phyloP scores from a whole-genome alignment of 2,888 invertebrate genomes.

The Cephus pulcher region DNA sequence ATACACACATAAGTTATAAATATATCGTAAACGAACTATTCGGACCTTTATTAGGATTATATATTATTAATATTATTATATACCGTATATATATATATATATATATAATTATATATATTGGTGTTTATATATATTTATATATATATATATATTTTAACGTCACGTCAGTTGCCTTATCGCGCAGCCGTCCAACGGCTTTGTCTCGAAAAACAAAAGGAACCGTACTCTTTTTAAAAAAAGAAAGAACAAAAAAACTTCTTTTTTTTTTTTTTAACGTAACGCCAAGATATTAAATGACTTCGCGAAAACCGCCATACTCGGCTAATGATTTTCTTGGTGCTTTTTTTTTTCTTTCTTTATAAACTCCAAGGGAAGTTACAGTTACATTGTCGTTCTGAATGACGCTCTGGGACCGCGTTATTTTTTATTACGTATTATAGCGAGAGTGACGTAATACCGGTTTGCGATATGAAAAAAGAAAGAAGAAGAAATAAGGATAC shows the following conservation, averaged over 20 bases:
- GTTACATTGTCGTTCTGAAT: no score
- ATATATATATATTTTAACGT: neutral
- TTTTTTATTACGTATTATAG: no score
- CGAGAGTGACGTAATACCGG: no score
- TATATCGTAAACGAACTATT: slow-evolving; percentile 18
- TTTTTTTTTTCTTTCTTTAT: no score
- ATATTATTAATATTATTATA: slow-evolving; percentile 26
- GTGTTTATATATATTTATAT: no score
- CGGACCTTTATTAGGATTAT: slow-evolving; percentile 17
- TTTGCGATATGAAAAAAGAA: no score
- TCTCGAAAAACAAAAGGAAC: slow-evolving; percentile 17
- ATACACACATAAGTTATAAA: slow-evolving; percentile 22
- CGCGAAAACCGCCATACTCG: no score
- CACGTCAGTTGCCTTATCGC: slow-evolving; percentile 24
- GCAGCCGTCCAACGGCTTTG: slow-evolving; percentile 24
- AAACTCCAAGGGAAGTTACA: no score
- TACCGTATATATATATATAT: slow-evolving; percentile 14
- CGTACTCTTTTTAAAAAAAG: slow-evolving; percentile 12
- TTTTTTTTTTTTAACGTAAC: slow-evolving; percentile 5
- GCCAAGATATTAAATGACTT: neutral
- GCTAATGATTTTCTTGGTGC: no score
- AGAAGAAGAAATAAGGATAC: no score
- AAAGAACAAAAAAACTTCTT: neutral
- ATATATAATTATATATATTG: no score
- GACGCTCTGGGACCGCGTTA: no score